Conservation (phyloP, 2,113 vertebrate species). For the Anarrhichthys ocellatus region DNA sequence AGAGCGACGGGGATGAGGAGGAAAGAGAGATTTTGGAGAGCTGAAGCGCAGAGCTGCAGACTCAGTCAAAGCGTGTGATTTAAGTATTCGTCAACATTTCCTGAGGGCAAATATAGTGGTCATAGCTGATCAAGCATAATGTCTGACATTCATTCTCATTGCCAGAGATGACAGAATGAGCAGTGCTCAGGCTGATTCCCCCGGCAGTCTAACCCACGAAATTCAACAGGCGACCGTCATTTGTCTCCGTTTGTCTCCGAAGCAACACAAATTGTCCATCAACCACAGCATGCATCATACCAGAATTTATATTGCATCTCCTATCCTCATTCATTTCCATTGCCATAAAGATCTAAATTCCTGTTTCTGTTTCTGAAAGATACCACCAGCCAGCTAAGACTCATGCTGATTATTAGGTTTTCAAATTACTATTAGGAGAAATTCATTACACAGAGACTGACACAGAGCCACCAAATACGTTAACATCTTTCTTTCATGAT, state of each 20-base stretch:
- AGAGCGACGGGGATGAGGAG: constrained; percentile 49
- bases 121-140: constrained; percentile 80
- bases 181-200: constrained; percentile 52
- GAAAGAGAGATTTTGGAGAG: constrained; percentile 64
- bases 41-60: constrained; percentile 64
- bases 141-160: constrained; percentile 79
- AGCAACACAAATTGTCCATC: constrained; percentile 61
- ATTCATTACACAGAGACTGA: constrained; percentile 21
- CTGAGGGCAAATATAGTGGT: constrained; percentile 75
- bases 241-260: constrained; percentile 59
- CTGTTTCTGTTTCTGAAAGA: constrained; percentile 30
- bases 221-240: constrained; percentile 68
- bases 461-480: constrained; percentile 13
- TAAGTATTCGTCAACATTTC: constrained; percentile 78
- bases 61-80: constrained; percentile 75
- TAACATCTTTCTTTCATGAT: constrained; percentile 1
- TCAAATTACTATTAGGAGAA: constrained; percentile 45
- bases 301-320: constrained; percentile 42
- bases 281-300: constrained; percentile 47
- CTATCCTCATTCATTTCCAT: constrained; percentile 54
- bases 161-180: constrained; percentile 76
- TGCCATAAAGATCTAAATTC: constrained; percentile 55
- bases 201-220: constrained; percentile 36
- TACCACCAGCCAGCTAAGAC: constrained; percentile 22
- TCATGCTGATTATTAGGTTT: constrained; percentile 35